Base-by-base conservation (phyloP, 2,113 vertebrate genomes). In the Sander lucioperca region DNA sequence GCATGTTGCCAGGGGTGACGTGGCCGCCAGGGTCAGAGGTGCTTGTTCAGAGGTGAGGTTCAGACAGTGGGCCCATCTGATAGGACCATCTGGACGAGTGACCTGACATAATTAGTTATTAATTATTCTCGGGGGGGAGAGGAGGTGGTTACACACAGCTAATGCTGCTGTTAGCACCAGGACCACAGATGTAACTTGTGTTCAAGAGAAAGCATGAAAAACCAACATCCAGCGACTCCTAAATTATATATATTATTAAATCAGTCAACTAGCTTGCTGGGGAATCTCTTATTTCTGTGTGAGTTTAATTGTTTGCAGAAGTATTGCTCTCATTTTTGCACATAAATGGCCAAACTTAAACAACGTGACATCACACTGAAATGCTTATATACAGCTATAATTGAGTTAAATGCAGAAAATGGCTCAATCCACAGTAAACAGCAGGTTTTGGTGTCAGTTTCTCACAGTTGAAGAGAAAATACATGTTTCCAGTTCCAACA, bases 21-120 rank as follows among this genome's bases (percentile, higher is more conserved):
- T 80, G 85, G 85, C 72, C 70, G 19, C 18, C 48, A 39, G 87
- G 94, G 94, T 94, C 94, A 91, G 90, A 91, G 94, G 94, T 92
- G 85, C 88, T 88, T 83, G 89, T 93, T 79, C 39, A 68, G 89
- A 93, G 94, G 92, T 93, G 88, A 93, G 86, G 82, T 88, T 86
- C 86, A 91, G 90, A 90, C 92, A 78, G 78, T 30, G 85, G 86
- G 90, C 85, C 92, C 93, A 94, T 93, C 90, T 94, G 94, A 94
- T 92, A 74, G 88, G 89, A 90, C 94, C 94, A 94, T 94, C 93
- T 94, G 94, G 91, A 92, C 65, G 92, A 91, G 94, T 93, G 94
- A 93, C 93, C 91, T 86, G 90, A 94, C 93, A 94, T 94, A 94
- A 94, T 94, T 91, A 94, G 92, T 93, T 94, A 94, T 94, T 94